Evolutionary conservation across 1,140 invertebrate species (phyloP), one percentile per base, ranked within the genome.

Genomic region (Gryon sp.): DNA sequence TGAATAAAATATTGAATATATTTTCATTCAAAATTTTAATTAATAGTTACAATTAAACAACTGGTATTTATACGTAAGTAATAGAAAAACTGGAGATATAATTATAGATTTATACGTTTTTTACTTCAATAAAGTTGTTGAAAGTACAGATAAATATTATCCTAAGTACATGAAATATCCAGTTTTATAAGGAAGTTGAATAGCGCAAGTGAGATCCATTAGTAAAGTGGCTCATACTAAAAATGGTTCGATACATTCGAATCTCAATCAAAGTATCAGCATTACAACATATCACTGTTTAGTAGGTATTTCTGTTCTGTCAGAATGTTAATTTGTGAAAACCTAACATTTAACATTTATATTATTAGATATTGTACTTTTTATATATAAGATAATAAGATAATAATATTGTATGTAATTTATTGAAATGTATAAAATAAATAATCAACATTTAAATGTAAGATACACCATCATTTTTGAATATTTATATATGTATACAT

Each of bases 201-300:
- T 40, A 34, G 20, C 30, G n/a, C 41, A 24, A 57, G 30, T 55
- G 45, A 43, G 34, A 69, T 69, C 34, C 46, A 60, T 69, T 60
- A 69, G 45, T 15, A 19, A 69, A 69, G 65, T 60, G 34, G 53
- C 59, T 60, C 28, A 28, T 50, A 43, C 53, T 52, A 59, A 69
- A 69, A 59, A 69, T 43, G 46, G 65, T 28, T 52, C 0, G 52
- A 20, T 46, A 66, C 20, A 24, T 24, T 30, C 32, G 12, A 52
- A 69, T 45, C 26, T 59, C 20, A 52, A 69, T 59, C 15, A 20
- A 20, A n/a, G 30, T 46, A 28, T 16, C 14, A 32, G 9, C 30
- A 20, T 69, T 69, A 28, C 65, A 59, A 69, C 43, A 14, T 57
- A 20, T 50, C 41, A 32, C n/a, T 43, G n/a, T n/a, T n/a, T n/a